Evolutionary conservation across 2,797 vertebrate genomes (phyloP).

Genomic region (Pangasius larnaudii): DNA sequence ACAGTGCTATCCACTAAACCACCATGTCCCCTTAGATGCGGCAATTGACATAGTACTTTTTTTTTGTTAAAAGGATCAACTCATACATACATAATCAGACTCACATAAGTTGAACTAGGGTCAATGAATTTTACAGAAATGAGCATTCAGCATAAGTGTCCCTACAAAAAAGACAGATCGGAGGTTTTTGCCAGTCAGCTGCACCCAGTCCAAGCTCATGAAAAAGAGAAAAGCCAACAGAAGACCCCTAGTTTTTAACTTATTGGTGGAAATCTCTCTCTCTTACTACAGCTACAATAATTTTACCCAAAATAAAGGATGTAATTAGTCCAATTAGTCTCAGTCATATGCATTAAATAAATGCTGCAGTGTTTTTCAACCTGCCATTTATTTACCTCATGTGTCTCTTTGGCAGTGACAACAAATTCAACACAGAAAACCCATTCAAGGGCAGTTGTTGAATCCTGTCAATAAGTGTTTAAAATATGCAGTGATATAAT

Average conservation of each 20-base stretch:
- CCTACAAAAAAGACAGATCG: background rate
- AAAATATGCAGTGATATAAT: background rate
- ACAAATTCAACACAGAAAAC: background rate
- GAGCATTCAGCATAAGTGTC: background rate
- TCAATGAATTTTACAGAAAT: background rate
- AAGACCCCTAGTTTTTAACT: background rate
- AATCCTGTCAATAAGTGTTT: background rate
- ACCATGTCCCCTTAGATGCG: background rate
- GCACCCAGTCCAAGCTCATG: background rate
- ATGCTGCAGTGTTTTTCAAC: too few relatives aligned
- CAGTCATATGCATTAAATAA: background rate
- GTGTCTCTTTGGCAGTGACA: too few relatives aligned
- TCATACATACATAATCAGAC: background rate
- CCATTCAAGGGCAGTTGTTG: too few relatives aligned
- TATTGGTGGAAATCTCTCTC: background rate
- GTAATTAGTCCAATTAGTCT: background rate
- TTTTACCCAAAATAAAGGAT: background rate
- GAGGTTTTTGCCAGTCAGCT: background rate
- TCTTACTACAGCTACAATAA: background rate
- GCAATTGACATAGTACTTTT: background rate
- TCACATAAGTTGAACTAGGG: background rate
- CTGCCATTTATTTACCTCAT: background rate
- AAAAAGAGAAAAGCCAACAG: background rate
- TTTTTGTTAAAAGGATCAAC: background rate
- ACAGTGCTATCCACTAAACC: too few relatives aligned